Evolutionary conservation across 2,888 invertebrate genomes (phyloP).

Genomic region (Leptogaster cylindrica): DNA sequence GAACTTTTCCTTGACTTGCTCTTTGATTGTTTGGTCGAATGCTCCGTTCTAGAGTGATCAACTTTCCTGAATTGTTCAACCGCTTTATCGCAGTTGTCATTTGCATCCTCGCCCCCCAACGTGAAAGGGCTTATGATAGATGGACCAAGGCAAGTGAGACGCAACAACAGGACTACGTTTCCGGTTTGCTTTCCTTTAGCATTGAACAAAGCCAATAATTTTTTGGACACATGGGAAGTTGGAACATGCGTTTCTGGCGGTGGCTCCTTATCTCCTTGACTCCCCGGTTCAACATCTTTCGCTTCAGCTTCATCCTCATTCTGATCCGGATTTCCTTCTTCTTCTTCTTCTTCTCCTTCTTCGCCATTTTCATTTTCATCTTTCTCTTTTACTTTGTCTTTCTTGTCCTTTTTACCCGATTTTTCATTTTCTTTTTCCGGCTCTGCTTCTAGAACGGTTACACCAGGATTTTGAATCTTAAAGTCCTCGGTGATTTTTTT

Average conservation of each 20-base stretch:
- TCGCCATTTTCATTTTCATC: neutral
- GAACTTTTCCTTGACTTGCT: no score
- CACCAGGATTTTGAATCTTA: conserved; percentile 52
- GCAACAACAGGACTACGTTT: conserved; percentile 57
- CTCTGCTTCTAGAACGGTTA: neutral
- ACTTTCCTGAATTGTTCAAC: no score
- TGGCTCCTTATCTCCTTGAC: conserved; percentile 50
- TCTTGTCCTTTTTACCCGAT: neutral
- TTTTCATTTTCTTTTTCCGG: neutral
- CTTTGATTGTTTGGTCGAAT: neutral
- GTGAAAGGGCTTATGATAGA: conserved; percentile 55
- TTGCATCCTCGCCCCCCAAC: conserved; percentile 49
- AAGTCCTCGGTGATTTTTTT: conserved; percentile 57
- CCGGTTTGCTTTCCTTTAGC: conserved; percentile 56
- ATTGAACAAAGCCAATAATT: conserved; percentile 57
- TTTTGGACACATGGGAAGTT: conserved; percentile 56
- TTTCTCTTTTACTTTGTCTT: neutral
- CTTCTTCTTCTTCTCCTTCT: neutral
- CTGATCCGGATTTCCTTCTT: no score
- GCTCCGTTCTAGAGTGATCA: no score
- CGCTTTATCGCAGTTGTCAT: no score
- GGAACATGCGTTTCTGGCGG: conserved; percentile 56
- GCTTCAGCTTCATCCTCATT: neutral
- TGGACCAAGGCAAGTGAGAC: conserved; percentile 59
- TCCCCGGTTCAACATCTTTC: conserved; percentile 38